Conservation (phyloP, 92 coral and sea anemone species). For the Muricea muricata region DNA sequence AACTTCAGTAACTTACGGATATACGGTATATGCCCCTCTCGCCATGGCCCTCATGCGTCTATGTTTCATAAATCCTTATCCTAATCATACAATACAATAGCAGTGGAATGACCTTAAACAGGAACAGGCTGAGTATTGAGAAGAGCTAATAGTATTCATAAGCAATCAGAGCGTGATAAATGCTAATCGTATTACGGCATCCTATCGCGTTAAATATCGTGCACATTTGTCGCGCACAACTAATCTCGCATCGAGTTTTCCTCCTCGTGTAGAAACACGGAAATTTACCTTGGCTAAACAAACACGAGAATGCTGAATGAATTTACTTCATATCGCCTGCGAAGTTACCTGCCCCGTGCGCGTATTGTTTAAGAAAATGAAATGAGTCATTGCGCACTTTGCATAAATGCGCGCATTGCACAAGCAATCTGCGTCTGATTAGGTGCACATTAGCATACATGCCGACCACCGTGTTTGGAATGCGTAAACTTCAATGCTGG, state of each 20-base stretch:
- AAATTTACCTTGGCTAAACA: conserved; percentile 4
- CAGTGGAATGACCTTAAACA: not conserved
- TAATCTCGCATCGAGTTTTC: not conserved
- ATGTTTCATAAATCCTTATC: not conserved
- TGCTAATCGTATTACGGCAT: conserved; percentile 22
- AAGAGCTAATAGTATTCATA: conserved; percentile 16
- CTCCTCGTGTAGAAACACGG: not conserved
- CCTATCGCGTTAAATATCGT: conserved; percentile 20
- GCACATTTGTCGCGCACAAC: conserved; percentile 19
- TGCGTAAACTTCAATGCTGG: not conserved
- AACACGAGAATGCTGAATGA: not conserved
- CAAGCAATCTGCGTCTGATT: not conserved
- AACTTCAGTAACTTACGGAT: not conserved
- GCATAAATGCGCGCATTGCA: not conserved
- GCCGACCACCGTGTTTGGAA: conserved; percentile 13
- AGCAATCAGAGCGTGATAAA: conserved; percentile 17
- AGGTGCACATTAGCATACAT: conserved; percentile 19
- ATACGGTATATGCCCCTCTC: not conserved
- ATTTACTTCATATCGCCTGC: not conserved
- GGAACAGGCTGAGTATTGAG: conserved; percentile 12
- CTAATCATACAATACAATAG: conserved; percentile 7
- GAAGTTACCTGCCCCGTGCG: not conserved
- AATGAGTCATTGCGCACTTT: not conserved
- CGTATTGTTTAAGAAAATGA: not conserved
- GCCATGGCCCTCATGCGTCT: no score